A percentile compares a stretch with the other conserved stretches of the same genome.
Evolutionary conservation across 2,797 vertebrate species (phyloP).

Genomic region (Enoplosus armatus): DNA sequence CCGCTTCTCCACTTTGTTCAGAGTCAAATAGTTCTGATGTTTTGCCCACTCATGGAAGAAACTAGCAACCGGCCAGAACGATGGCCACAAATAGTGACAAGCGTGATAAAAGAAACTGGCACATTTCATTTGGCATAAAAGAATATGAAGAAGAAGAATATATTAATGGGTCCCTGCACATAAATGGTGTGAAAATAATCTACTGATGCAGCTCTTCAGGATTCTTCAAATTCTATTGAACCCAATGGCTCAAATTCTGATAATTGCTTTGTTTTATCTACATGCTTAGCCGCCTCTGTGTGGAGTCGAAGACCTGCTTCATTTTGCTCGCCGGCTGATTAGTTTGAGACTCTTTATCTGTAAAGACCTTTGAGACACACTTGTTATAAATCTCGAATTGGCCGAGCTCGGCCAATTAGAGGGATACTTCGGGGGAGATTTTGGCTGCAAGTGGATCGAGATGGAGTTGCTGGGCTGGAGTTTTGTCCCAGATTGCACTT

Average conservation of each 20-base stretch:
- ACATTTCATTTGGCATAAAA: too few species aligned
- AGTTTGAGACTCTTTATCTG: not conserved
- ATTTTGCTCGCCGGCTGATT: not conserved
- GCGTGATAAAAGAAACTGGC: too few species aligned
- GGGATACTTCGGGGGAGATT: not conserved
- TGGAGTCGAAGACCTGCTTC: not conserved
- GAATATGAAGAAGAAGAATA: too few species aligned
- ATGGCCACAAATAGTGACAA: not conserved
- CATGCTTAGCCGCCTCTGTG: not conserved
- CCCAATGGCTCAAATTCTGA: not conserved
- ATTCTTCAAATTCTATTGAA: not conserved
- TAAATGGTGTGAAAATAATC: not conserved
- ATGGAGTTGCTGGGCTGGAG: not conserved
- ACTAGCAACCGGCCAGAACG: not conserved
- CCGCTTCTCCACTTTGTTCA: not conserved
- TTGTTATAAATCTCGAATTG: not conserved
- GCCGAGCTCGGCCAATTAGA: not conserved
- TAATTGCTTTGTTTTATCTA: not conserved
- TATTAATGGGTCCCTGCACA: too few species aligned
- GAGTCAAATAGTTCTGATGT: not conserved
- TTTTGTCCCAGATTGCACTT: slow-evolving; percentile 4
- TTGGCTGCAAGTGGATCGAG: not conserved
- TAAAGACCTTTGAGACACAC: not conserved
- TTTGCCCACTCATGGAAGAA: not conserved
- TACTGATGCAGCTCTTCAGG: not conserved